A percentile compares a stretch with the other conserved stretches of the same genome.
Conservation (phyloP, 2,888 invertebrate species). For the Asteroscopus sphinx region DNA sequence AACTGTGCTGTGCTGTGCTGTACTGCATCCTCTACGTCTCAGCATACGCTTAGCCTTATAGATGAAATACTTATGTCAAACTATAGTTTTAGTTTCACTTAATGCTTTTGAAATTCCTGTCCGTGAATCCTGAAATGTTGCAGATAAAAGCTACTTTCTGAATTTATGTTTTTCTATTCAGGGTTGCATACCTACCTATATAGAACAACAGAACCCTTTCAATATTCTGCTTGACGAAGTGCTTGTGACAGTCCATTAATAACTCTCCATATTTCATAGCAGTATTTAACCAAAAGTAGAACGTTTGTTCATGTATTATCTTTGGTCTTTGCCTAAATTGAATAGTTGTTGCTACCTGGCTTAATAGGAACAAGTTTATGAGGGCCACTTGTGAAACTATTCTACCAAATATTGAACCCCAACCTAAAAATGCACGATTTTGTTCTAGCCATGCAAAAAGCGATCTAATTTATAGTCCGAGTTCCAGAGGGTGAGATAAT, state of each 20-base stretch:
- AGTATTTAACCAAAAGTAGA: slow-evolving; percentile 11
- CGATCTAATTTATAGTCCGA: slow-evolving; percentile 73
- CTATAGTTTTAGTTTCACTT: no score
- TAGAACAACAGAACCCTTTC: neutral
- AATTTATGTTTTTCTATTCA: neutral
- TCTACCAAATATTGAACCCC: slow-evolving; percentile 76
- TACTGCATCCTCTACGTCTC: no score
- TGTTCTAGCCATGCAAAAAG: slow-evolving; percentile 73
- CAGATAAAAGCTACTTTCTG: neutral
- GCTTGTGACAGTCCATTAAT: slow-evolving; percentile 4
- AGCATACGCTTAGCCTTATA: no score
- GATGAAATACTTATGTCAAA: no score
- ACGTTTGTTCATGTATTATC: slow-evolving; percentile 36
- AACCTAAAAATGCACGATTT: slow-evolving; percentile 72
- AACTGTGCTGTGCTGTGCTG: no score
- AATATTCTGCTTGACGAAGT: neutral
- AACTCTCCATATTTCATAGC: slow-evolving; percentile 30
- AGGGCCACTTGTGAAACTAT: slow-evolving; percentile 76
- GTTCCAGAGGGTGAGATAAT: slow-evolving; percentile 56
- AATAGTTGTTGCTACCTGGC: slow-evolving; percentile 55
- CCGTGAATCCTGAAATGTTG: no score
- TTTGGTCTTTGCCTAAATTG: slow-evolving; percentile 47
- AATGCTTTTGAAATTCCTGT: no score
- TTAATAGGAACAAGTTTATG: slow-evolving; percentile 65
- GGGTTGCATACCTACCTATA: neutral